Evolutionary conservation across 2,797 vertebrate genomes (phyloP).

Genomic region (Cyprinella venusta): DNA sequence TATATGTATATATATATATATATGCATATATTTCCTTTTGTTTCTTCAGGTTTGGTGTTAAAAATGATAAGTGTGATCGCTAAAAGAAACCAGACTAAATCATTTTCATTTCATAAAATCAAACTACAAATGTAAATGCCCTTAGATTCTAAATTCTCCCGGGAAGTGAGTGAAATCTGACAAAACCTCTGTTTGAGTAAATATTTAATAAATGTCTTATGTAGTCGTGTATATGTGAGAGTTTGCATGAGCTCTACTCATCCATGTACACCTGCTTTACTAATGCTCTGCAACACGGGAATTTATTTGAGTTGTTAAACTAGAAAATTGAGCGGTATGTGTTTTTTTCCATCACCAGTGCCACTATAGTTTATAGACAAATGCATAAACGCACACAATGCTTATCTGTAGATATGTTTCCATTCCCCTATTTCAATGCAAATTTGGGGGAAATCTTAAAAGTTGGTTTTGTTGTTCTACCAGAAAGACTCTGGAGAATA

Average conservation of each 20-base stretch:
- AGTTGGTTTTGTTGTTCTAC: too few species aligned
- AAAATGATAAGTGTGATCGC: too few species aligned
- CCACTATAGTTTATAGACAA: conserved; percentile 12
- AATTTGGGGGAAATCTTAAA: too few species aligned
- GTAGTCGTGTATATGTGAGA: background rate
- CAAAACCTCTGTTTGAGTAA: background rate
- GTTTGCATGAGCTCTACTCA: conserved; percentile 14
- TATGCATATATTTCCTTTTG: too few species aligned
- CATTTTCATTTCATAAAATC: background rate
- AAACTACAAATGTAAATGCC: background rate
- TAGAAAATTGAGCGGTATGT: background rate
- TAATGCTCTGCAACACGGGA: background rate
- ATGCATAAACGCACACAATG: background rate
- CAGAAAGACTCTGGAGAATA: too few species aligned
- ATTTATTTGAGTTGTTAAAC: conserved; percentile 34
- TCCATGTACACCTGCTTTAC: background rate
- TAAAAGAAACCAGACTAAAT: background rate
- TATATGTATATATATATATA: too few species aligned
- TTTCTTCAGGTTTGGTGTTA: too few species aligned
- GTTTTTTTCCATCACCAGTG: background rate
- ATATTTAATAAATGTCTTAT: background rate
- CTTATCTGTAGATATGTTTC: background rate
- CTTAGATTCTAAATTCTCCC: background rate
- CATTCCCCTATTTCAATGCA: too few species aligned
- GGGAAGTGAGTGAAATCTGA: background rate